Percentiles rank a stretch among this genome's conserved stretches.
Conservation (phyloP, 2,888 invertebrate species). For the Xestia c-nigrum region DNA sequence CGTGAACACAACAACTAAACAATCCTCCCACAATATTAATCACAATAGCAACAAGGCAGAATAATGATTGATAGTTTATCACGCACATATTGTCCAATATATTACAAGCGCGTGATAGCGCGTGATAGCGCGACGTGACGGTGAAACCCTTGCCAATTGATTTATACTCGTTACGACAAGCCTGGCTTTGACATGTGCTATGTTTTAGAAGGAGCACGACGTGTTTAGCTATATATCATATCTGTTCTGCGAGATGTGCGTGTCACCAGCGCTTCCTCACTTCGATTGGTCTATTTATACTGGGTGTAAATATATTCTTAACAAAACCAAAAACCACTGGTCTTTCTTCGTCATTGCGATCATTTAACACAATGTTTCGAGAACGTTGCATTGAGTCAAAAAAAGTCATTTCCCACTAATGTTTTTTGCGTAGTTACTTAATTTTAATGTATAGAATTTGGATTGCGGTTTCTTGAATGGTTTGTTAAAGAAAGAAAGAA, state of each 20-base stretch:
- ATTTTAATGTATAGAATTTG: no score
- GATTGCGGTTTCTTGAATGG: no score
- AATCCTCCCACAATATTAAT: slow-evolving; percentile 41
- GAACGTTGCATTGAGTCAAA: no score
- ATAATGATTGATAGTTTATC: slow-evolving; percentile 63
- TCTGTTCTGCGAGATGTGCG: not conserved
- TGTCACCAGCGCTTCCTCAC: not conserved
- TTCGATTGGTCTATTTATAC: slow-evolving; percentile 1
- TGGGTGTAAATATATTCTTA: no score
- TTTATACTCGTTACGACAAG: slow-evolving; percentile 53
- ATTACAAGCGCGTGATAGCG: slow-evolving; percentile 51
- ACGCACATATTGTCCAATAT: slow-evolving; percentile 48
- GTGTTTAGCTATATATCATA: slow-evolving; percentile 5
- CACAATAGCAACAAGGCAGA: slow-evolving; percentile 36
- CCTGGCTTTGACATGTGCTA: slow-evolving; percentile 49
- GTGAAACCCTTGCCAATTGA: slow-evolving; percentile 56
- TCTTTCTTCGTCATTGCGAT: no score
- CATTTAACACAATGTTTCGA: no score
- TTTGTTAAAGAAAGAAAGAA: no score
- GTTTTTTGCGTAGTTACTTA: no score
- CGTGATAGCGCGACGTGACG: slow-evolving; percentile 26
- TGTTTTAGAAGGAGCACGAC: slow-evolving; percentile 25
- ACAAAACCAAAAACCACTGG: no score
- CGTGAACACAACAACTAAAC: not conserved
- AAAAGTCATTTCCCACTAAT: no score